Evolutionary conservation across 92 coral and sea anemone species (phyloP).

Genomic region (Epizoanthus fatuus): DNA sequence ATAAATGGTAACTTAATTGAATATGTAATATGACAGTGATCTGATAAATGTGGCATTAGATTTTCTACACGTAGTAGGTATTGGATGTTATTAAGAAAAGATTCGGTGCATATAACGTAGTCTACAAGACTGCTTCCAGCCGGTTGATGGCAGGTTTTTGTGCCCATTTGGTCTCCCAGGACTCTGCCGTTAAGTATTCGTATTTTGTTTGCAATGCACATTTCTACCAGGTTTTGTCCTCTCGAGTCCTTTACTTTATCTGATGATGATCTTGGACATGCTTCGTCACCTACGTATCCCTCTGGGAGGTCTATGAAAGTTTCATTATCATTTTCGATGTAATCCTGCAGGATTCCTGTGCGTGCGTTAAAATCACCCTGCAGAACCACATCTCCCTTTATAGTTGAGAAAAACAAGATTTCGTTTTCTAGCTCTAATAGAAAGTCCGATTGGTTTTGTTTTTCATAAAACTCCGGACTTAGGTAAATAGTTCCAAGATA

Average conservation of each 20-base stretch:
- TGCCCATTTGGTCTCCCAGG: neutral
- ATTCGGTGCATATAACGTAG: no score
- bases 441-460: conserved; percentile 11
- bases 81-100: no score
- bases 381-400: conserved; percentile 15
- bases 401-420: conserved; percentile 6
- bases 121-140: no score
- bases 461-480: conserved; percentile 33
- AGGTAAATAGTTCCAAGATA: conserved; percentile 50
- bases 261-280: neutral
- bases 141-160: no score
- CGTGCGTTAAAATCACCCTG: conserved; percentile 27
- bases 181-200: no score
- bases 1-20: no score
- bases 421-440: conserved; percentile 40
- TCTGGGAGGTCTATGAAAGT: conserved; percentile 19
- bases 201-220: no score
- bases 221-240: neutral
- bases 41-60: no score
- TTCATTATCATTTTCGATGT: neutral
- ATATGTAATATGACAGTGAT: no score
- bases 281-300: conserved; percentile 4
- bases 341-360: conserved; percentile 17
- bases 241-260: neutral
- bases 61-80: no score